Conservation (phyloP, 2,113 vertebrate genomes). For the Cololabis saira region DNA sequence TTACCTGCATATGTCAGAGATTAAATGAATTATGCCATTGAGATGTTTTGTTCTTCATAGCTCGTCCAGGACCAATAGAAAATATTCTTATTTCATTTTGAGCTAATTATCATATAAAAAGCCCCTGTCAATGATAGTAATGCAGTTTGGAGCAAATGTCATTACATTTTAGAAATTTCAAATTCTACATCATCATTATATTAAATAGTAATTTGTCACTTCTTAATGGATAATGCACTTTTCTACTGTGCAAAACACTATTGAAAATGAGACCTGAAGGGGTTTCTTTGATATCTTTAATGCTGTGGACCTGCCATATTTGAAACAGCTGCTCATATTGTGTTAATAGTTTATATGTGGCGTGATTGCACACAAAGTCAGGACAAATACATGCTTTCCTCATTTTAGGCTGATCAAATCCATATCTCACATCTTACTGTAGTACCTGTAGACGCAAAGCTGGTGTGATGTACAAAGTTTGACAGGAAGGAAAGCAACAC, state of each 20-base stretch:
- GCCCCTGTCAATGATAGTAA: slow-evolving; percentile 54
- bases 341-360: slow-evolving; percentile 72
- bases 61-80: slow-evolving; percentile 63
- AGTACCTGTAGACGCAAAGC: slow-evolving; percentile 12
- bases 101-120: slow-evolving; percentile 80
- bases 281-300: slow-evolving; percentile 62
- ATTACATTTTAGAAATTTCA: slow-evolving; percentile 62
- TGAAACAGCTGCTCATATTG: slow-evolving; percentile 52
- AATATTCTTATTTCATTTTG: slow-evolving; percentile 63
- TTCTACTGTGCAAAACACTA: slow-evolving; percentile 30
- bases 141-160: slow-evolving; percentile 69
- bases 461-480: slow-evolving; percentile 39
- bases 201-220: slow-evolving; percentile 64
- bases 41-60: slow-evolving; percentile 52
- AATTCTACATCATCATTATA: slow-evolving; percentile 66
- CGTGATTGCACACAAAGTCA: slow-evolving; percentile 31
- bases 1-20: slow-evolving; percentile 42
- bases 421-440: slow-evolving; percentile 45
- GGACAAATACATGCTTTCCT: slow-evolving; percentile 51
- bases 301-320: slow-evolving; percentile 48
- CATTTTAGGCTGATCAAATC: slow-evolving; percentile 50
- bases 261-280: slow-evolving; percentile 61
- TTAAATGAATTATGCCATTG: slow-evolving; percentile 58
- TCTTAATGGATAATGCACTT: slow-evolving; percentile 38
- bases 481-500: slow-evolving; percentile 43